Conservation (phyloP, 1,140 invertebrate species). For the Pseudomyrmex dendroicus region DNA sequence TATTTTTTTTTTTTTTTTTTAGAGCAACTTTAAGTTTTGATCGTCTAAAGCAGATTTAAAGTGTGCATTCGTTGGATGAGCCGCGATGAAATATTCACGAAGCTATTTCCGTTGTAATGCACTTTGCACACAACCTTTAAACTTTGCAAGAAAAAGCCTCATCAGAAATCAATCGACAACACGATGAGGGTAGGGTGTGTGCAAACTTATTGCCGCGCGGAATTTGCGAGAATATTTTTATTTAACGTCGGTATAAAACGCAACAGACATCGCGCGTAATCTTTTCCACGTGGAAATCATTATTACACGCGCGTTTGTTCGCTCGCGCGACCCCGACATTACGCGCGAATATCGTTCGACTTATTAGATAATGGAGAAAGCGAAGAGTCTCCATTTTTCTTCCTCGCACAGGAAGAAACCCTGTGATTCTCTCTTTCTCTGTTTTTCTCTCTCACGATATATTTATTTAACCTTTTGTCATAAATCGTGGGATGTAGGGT, state of each 20-base stretch:
- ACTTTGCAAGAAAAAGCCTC: background rate
- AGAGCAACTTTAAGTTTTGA: background rate
- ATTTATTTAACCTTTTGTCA: background rate
- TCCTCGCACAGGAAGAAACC: background rate
- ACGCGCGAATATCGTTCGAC: background rate
- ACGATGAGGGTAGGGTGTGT: no score
- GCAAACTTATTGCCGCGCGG: background rate
- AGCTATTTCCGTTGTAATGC: background rate
- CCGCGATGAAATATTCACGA: conserved; percentile 16
- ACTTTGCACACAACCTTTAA: conserved; percentile 14
- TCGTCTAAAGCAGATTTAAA: conserved; percentile 2
- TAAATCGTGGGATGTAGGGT: no score
- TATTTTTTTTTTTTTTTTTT: no score
- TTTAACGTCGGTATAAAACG: background rate
- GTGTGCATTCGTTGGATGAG: background rate
- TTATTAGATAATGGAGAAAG: conserved; percentile 13
- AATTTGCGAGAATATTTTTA: background rate
- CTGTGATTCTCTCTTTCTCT: background rate
- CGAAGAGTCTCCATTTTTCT: no score
- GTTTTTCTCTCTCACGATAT: background rate
- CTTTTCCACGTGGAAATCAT: conserved; percentile 41
- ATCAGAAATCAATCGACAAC: conserved; percentile 9
- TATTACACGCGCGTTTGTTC: background rate
- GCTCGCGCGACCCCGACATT: background rate
- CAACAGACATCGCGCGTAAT: conserved; percentile 21